Conservation (phyloP, 2,888 invertebrate genomes). For the Artemia sinica region DNA sequence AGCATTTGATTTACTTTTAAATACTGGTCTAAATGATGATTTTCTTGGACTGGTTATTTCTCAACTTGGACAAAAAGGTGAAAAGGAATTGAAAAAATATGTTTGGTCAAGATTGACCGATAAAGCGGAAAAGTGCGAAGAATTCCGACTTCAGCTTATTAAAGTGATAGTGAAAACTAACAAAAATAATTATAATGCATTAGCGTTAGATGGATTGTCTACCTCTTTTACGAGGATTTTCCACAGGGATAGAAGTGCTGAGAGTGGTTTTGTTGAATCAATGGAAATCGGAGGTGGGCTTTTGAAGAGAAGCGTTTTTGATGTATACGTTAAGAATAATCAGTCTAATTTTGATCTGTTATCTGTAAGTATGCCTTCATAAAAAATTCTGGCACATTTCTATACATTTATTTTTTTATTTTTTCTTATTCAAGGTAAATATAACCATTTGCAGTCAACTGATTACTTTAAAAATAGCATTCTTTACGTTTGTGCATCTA, state of each 20-base stretch:
- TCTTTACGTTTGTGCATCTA: background rate
- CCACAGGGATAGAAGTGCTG: constrained; percentile 40
- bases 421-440: constrained; percentile 1
- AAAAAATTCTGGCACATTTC: no score
- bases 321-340: constrained; percentile 44
- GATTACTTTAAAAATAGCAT: background rate
- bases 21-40: constrained; percentile 39
- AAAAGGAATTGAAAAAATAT: constrained; percentile 28
- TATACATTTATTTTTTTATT: background rate
- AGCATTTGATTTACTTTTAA: constrained; percentile 50
- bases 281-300: constrained; percentile 59
- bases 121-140: constrained; percentile 25
- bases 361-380: constrained; percentile 37
- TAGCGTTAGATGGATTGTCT: constrained; percentile 52
- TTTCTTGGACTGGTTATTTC: constrained; percentile 44
- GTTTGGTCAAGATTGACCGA: constrained; percentile 27
- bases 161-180: constrained; percentile 29
- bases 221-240: constrained; percentile 50
- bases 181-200: constrained; percentile 49
- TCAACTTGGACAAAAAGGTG: constrained; percentile 23
- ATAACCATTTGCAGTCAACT: background rate
- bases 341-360: constrained; percentile 42
- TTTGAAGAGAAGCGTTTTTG: constrained; percentile 55
- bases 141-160: constrained; percentile 23
- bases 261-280: constrained; percentile 45